Base-by-base conservation (phyloP, 2,888 invertebrate species). In the Nemotelus nigrinus region DNA sequence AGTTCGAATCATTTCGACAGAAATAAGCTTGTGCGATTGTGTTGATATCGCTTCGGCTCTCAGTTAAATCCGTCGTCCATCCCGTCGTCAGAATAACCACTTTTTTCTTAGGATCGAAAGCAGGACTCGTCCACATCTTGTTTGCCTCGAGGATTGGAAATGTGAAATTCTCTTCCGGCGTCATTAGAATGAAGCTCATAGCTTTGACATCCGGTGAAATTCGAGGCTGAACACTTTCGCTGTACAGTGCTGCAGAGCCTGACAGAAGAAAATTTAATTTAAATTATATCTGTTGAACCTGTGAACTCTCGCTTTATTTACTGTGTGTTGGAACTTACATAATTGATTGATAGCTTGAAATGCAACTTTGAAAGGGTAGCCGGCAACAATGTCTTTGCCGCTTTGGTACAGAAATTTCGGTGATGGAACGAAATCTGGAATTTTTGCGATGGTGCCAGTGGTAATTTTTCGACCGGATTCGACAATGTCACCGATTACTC, bases 81-180 rank as follows among this genome's bases (percentile, higher is more conserved):
- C 87, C 87, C 2, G 87, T 86, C 41, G 85, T 84, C 74, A 87
- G 79, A 25, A 87, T 83, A 5, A 86, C 84, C 2, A 85, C 84
- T 75, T 83, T 83, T 78, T 86, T 86, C 0, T 55, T 80, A 2
- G 78, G 63, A 82, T 87, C 83, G 48, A 87, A 87, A 48, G 82
- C 80, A 0, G 83, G 82, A 77, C 84, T 84, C 8, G 75, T 70
- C 87, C 86, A 86, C 82, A 87, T 83, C 2, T 82, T 78, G 57
- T 84, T 80, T 0, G 87, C 83, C 0, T 82, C 80, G 0, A 83
- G 64, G 0, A 87, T 78, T 0, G 86, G 85, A 78, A 82, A 85
- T 47, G 81, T 83, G n/a, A 81, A 79, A n/a, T 81, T 85, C 3
- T 80, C 76, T 72, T 83, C 84, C 0, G 82, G 79, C 3, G 84